Conservation (phyloP, 30 jellyfish, hydroid and myxozoan genomes). For the Hydractinia symbiolongicarpus region DNA sequence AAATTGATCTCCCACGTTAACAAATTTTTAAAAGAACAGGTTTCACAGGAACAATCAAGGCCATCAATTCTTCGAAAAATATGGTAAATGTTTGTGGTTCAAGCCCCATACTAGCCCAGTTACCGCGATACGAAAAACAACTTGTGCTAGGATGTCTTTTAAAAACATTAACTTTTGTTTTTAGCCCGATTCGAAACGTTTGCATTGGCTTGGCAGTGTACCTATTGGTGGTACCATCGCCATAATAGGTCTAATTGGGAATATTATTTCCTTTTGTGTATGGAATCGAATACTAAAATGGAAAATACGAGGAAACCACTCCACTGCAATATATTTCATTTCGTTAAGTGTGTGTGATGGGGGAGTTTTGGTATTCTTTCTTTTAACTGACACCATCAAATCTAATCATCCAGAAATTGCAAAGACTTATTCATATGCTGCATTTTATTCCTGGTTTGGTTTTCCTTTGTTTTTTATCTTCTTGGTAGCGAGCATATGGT, state of each 20-base stretch:
- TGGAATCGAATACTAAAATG: constrained; percentile 56
- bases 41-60: too few species aligned
- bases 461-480: constrained; percentile 69
- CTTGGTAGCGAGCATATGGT: constrained; percentile 75
- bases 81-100: too few species aligned
- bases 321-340: constrained; percentile 62
- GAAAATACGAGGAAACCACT: constrained; percentile 41
- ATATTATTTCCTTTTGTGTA: constrained; percentile 46
- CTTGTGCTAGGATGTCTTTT: too few species aligned
- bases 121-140: too few species aligned
- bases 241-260: constrained; percentile 67
- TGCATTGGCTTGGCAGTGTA: constrained; percentile 86
- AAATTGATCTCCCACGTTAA: too few species aligned
- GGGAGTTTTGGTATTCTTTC: constrained; percentile 68
- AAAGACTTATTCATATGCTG: constrained; percentile 48
- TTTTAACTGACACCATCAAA: constrained; percentile 52
- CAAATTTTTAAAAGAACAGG: too few species aligned
- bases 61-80: too few species aligned
- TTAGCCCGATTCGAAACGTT: constrained; percentile 26
- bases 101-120: too few species aligned
- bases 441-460: constrained; percentile 59
- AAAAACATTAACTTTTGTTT: too few species aligned
- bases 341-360: constrained; percentile 67
- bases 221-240: constrained; percentile 69
- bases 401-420: constrained; percentile 36